Conservation (phyloP, 2,888 invertebrate species). For the Chirona hameri region DNA sequence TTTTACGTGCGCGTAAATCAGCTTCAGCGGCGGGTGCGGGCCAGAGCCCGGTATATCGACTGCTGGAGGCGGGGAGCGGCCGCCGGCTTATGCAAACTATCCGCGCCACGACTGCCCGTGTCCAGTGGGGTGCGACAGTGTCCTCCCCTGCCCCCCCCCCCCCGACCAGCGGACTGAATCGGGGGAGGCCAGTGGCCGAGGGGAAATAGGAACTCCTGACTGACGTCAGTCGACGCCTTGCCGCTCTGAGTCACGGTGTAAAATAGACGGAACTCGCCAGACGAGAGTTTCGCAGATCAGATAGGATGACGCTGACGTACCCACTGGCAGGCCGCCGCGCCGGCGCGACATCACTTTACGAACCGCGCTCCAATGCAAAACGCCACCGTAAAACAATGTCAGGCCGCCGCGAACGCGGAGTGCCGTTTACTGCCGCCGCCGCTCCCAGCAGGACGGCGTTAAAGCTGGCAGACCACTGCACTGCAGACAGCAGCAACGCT, state of each 20-base stretch:
- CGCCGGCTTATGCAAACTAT: constrained; percentile 7
- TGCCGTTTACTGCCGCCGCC: no score
- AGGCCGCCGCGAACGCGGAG: not conserved
- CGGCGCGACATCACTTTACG: not conserved
- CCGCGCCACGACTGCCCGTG: not conserved
- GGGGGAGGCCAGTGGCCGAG: not conserved
- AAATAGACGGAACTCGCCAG: not conserved
- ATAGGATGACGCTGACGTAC: not conserved
- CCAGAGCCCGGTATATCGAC: not conserved
- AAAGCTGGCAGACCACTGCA: no score
- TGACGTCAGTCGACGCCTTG: not conserved
- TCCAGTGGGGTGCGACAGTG: not conserved
- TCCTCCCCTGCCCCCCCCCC: not conserved
- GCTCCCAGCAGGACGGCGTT: no score
- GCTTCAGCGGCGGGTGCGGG: not conserved
- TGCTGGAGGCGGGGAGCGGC: not conserved
- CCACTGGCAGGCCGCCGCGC: not conserved
- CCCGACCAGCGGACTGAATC: no score
- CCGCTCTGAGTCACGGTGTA: no score
- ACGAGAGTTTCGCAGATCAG: not conserved
- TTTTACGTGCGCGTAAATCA: constrained; percentile 13
- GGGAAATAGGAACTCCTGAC: not conserved
- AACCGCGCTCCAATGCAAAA: not conserved
- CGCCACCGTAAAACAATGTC: not conserved
- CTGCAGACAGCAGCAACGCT: no score